Conservation (phyloP, 2,113 vertebrate species). For the Athene cunicularia region DNA sequence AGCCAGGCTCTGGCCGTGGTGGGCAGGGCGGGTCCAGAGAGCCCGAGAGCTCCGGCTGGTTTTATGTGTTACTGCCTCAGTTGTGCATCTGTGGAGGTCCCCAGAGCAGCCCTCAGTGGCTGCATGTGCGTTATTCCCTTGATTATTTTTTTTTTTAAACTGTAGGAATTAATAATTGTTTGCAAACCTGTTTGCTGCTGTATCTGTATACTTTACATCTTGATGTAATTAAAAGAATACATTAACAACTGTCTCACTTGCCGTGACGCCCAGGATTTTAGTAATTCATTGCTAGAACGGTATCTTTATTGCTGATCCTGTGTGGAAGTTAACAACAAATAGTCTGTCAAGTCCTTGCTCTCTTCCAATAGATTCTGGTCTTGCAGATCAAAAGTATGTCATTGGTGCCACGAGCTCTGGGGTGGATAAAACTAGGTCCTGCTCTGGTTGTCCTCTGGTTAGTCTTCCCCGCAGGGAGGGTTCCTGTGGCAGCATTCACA, state of each 20-base stretch:
- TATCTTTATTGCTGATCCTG: neutral
- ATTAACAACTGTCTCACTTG: conserved; percentile 56
- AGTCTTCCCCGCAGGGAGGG: too few relatives aligned
- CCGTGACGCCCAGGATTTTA: conserved; percentile 45
- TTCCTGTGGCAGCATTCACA: too few relatives aligned
- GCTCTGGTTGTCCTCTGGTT: neutral
- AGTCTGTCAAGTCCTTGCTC: neutral
- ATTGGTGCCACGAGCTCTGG: neutral
- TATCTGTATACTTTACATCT: conserved; percentile 62
- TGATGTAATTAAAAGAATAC: conserved; percentile 18
- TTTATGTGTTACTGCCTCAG: neutral
- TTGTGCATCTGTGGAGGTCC: neutral
- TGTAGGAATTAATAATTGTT: neutral
- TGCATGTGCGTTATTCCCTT: neutral
- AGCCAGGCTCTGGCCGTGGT: neutral
- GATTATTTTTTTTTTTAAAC: neutral
- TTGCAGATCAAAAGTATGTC: neutral
- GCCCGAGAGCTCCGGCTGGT: fast-evolving
- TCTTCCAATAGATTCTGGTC: neutral
- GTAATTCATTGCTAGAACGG: conserved; percentile 56
- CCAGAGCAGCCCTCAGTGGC: neutral
- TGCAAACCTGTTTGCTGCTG: neutral
- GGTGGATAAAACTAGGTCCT: neutral
- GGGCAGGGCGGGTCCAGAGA: neutral
- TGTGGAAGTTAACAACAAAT: neutral